Evolutionary conservation across 2,113 vertebrate genomes (phyloP), one percentile per base, ranked within the genome.

Genomic region (Ursus arctos): DNA sequence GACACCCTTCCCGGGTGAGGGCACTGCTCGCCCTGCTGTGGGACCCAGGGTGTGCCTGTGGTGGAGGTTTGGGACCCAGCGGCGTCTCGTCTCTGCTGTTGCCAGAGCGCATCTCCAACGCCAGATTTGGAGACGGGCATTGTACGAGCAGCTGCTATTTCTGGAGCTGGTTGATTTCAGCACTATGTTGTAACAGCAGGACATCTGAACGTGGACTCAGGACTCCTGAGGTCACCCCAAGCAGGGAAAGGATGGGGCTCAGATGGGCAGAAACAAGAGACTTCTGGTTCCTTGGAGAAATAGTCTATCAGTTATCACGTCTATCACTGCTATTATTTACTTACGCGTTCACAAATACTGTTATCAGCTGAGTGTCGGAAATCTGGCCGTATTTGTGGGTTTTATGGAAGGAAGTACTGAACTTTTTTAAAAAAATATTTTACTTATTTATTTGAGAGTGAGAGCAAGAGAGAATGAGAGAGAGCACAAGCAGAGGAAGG

Each of bases 51-150:
- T 14, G 19, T 0, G 18, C 19, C n/a, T 43, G 11, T 4, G 76
- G 47, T 11, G 10, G 19, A 28, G 36, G 2, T 2, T 53, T 5
- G n/a, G 67, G 57, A n/a, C 57, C 43, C 11, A 26, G 16, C 4
- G 31, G 26, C 2, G 2, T 87, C 21, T 61, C 12, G 10, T 61
- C 40, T 28, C 28, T 11, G 22, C 22, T 65, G 12, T 11, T 10
- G n/a, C 26, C 12, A 0, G 26, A n/a, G 33, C 7, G 2, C 26
- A 33, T 24, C 19, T 11, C 43, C 76, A 33, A 0, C 8, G 31
- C 31, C 36, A 36, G 51, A 12, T 31, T 12, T 16, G 6, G 47
- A 76, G 24, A 24, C 40, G 12, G 28, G 21, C 22, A 36, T 18
- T 31, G 21, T 28, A 69, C 11, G 21, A 11, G 84, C 33, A 36